Percentiles rank a stretch among this genome's conserved stretches.
These are phyloP conservation scores for Vimba vimba DNA, from an alignment of 2,113 vertebrate species.

Conservation along the genomic window DNA sequence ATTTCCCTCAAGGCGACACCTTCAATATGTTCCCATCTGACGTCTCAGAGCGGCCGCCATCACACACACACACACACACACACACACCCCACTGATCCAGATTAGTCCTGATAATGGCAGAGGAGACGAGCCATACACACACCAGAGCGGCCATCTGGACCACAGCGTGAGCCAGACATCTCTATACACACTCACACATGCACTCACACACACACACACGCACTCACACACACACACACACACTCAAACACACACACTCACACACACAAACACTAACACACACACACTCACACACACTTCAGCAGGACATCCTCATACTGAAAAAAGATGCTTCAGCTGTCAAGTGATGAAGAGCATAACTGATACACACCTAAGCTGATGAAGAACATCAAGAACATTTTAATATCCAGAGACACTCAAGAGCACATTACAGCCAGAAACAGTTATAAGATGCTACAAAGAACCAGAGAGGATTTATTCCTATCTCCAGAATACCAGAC, in stretches of 20 bases:
- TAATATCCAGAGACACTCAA: background rate
- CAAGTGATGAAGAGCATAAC: background rate
- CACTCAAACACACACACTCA: background rate
- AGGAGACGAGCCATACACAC: constrained; percentile 9
- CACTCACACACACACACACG: background rate
- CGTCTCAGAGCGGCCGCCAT: constrained; percentile 37
- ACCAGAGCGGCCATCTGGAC: constrained; percentile 51
- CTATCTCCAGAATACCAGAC: background rate
- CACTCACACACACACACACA: too few species aligned
- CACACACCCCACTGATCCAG: constrained; percentile 41
- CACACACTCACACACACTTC: background rate
- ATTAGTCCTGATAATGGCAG: constrained; percentile 54
- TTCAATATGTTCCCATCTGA: constrained; percentile 37
- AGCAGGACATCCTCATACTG: background rate
- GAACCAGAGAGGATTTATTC: background rate
- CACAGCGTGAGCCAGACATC: constrained; percentile 26
- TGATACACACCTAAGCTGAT: background rate
- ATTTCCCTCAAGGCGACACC: background rate
- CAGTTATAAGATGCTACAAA: background rate
- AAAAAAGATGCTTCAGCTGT: background rate
- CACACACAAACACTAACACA: background rate
- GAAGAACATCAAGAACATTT: background rate
- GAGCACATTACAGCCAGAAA: background rate
- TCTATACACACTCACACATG: background rate
- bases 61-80: background rate